Conservation (phyloP, 2,113 vertebrate species). For the Syngnathoides biaculeatus region DNA sequence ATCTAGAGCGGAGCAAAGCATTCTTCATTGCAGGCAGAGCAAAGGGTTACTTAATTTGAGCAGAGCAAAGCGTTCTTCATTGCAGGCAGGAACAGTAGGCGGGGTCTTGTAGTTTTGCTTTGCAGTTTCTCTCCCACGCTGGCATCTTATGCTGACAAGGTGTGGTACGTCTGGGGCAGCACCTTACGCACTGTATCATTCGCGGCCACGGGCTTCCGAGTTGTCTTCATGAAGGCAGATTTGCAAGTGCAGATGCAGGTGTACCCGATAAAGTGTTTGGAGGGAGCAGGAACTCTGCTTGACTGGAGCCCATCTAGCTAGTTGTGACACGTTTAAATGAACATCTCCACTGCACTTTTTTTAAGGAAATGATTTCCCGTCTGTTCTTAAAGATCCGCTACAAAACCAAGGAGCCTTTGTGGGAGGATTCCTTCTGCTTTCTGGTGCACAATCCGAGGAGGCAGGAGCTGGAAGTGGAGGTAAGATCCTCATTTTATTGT, state of each 20-base stretch:
- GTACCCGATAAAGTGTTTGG: background rate
- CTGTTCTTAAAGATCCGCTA: conserved; percentile 80
- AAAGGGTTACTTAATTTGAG: too few species aligned
- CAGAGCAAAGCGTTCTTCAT: too few species aligned
- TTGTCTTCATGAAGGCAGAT: background rate
- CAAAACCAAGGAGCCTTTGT: conserved; percentile 93
- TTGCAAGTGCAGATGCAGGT: background rate
- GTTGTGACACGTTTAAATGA: background rate
- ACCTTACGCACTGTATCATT: background rate
- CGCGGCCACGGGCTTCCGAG: background rate
- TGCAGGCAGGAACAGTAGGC: too few species aligned
- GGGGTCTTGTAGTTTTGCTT: too few species aligned
- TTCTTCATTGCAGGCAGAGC: too few species aligned
- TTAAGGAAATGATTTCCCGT: conserved; percentile 2
- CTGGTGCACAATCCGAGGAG: conserved; percentile 90
- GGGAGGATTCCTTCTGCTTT: conserved; percentile 94
- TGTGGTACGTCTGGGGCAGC: too few species aligned
- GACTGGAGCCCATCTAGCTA: background rate
- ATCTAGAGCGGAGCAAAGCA: too few species aligned
- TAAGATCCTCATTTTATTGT: conserved; percentile 43
- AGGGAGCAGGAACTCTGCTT: too few species aligned
- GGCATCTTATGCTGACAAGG: too few species aligned
- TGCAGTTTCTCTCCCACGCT: too few species aligned
- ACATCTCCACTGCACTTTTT: background rate
- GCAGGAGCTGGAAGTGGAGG: conserved; percentile 93